Percentiles rank a stretch among this genome's conserved stretches.
Evolutionary conservation across 2,113 vertebrate species (phyloP).

Genomic region (Oceanites oceanicus): DNA sequence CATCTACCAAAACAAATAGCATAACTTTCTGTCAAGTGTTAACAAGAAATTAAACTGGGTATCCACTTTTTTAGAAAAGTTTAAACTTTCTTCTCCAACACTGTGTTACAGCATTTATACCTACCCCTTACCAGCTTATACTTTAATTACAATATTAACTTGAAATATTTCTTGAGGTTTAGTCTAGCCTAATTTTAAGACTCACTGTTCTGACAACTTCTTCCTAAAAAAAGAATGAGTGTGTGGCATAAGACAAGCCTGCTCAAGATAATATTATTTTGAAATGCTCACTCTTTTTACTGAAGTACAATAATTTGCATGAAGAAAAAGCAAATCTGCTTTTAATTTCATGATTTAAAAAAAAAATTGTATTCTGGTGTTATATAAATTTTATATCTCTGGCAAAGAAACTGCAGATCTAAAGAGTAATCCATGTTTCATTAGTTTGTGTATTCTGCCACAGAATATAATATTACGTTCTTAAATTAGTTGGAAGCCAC

Average conservation of each 20-base stretch:
- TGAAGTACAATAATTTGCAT: neutral
- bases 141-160: neutral
- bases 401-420: neutral
- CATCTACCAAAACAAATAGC: neutral
- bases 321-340: neutral
- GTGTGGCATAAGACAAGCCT: neutral
- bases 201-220: neutral
- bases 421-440: slow-evolving; percentile 15
- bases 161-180: neutral
- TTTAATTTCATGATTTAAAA: neutral
- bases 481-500: slow-evolving; percentile 51
- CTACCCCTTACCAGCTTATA: neutral
- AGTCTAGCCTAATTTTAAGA: neutral
- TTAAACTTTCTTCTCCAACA: neutral
- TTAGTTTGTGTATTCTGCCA: slow-evolving; percentile 26
- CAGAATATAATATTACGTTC: slow-evolving; percentile 4
- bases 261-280: neutral
- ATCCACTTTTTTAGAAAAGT: neutral
- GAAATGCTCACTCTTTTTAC: neutral
- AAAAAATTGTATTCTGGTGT: neutral
- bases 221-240: neutral
- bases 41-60: neutral
- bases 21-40: neutral
- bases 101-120: neutral
- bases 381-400: neutral